Evolutionary conservation across 2,888 invertebrate genomes (phyloP).

Genomic region (Pristionchus fissidentatus): DNA sequence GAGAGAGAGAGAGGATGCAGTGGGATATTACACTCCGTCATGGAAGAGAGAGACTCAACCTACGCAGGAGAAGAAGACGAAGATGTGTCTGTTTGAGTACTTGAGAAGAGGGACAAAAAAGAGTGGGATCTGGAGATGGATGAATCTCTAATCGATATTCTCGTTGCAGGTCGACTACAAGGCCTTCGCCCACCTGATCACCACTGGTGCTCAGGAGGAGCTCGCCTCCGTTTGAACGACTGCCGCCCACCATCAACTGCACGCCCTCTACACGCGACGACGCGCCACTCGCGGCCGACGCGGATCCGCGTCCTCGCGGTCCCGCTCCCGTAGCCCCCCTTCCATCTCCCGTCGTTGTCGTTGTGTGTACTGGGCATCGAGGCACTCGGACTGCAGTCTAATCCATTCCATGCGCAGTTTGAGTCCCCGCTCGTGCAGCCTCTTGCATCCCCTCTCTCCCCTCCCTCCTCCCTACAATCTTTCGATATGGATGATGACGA

Average conservation of each 20-base stretch:
- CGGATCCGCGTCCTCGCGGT: neutral
- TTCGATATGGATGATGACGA: slow-evolving; percentile 41
- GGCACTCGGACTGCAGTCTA: slow-evolving; percentile 65
- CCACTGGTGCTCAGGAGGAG: slow-evolving; percentile 78
- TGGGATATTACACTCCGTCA: slow-evolving; percentile 48
- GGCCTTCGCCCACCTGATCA: slow-evolving; percentile 78
- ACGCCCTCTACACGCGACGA: slow-evolving; percentile 57
- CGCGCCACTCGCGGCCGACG: slow-evolving; percentile 48
- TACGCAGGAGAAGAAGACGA: slow-evolving; percentile 39
- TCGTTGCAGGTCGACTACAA: slow-evolving; percentile 77
- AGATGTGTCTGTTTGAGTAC: slow-evolving; percentile 37
- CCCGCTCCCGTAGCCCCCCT: neutral
- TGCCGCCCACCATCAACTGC: slow-evolving; percentile 65
- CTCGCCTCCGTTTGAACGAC: slow-evolving; percentile 69
- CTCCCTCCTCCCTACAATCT: neutral
- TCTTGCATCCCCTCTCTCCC: slow-evolving; percentile 8
- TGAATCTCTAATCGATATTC: neutral
- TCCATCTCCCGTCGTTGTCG: slow-evolving; percentile 39
- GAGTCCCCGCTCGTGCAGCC: slow-evolving; percentile 55
- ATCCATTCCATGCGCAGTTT: slow-evolving; percentile 63
- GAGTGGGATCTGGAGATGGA: neutral
- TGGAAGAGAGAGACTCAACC: slow-evolving; percentile 29
- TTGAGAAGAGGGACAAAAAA: slow-evolving; percentile 13
- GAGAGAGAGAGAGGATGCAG: slow-evolving; percentile 17
- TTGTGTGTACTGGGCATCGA: slow-evolving; percentile 56